Evolutionary conservation across 2,888 invertebrate species (phyloP).

Genomic region (Dynastes tityus): DNA sequence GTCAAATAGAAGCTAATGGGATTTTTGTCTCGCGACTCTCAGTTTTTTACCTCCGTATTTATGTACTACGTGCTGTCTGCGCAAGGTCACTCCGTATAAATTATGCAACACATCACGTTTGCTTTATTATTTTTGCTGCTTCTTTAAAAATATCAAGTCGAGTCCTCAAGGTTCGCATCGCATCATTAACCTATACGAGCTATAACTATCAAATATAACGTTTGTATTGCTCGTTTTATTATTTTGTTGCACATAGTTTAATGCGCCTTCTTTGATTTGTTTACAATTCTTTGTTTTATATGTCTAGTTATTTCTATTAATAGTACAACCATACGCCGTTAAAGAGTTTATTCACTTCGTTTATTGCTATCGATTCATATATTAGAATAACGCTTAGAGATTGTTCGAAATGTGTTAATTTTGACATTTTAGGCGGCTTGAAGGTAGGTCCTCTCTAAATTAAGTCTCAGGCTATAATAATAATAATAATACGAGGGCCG

Average conservation of each 20-base stretch:
- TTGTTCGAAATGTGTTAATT: too few species aligned
- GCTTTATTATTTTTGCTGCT: conserved; percentile 22
- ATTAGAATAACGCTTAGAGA: too few species aligned
- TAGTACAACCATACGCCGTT: too few species aligned
- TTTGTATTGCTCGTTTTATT: not conserved
- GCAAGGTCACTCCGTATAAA: conserved; percentile 12
- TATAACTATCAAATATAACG: not conserved
- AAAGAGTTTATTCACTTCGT: too few species aligned
- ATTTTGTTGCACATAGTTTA: not conserved
- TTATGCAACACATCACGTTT: conserved; percentile 19
- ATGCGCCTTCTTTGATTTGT: too few species aligned
- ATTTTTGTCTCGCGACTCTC: conserved; percentile 23
- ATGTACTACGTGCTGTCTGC: not conserved
- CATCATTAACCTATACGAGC: not conserved
- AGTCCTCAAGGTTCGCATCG: conserved; percentile 2
- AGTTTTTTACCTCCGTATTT: not conserved
- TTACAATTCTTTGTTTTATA: too few species aligned
- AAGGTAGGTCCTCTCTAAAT: too few species aligned
- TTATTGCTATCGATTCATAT: too few species aligned
- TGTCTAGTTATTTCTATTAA: too few species aligned
- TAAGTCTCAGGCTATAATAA: too few species aligned
- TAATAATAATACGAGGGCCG: too few species aligned
- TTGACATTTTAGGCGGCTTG: too few species aligned
- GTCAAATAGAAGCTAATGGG: conserved; percentile 5
- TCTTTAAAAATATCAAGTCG: conserved; percentile 27